phyloP scores from a whole-genome alignment of 2,797 vertebrate genomes.

The Cercopithecus diana region DNA sequence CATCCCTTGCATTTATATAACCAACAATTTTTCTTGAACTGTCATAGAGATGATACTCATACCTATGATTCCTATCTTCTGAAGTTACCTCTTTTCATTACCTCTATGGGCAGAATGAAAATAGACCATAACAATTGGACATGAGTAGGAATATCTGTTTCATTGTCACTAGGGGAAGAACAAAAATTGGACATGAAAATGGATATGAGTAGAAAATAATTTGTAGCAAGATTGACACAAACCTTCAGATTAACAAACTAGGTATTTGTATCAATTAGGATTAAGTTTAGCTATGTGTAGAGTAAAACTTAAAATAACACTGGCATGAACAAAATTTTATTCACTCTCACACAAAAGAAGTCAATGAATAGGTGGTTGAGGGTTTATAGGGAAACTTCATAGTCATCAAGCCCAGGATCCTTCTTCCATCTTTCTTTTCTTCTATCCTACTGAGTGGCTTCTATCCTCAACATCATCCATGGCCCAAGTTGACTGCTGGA shows the following conservation, averaged over 20 bases:
- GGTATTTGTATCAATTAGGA: background rate
- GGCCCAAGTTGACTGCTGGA: background rate
- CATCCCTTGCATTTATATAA: background rate
- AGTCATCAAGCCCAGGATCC: background rate
- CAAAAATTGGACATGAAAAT: background rate
- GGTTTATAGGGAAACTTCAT: background rate
- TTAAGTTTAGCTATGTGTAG: background rate
- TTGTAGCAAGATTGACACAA: background rate
- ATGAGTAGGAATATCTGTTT: background rate
- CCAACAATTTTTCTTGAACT: background rate
- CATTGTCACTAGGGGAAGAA: background rate
- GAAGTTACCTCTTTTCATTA: background rate
- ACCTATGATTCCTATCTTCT: background rate
- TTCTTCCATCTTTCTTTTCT: background rate
- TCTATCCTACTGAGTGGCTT: background rate
- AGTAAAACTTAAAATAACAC: background rate
- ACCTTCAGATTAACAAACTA: background rate
- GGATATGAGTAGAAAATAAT: background rate
- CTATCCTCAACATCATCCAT: background rate
- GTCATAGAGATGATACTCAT: background rate
- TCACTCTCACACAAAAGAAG: background rate
- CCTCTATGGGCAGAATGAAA: background rate
- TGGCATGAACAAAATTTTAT: background rate
- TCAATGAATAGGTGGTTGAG: background rate
- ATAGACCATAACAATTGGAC: background rate